Percentiles rank a stretch among this genome's conserved stretches.
phyloP scores from a whole-genome alignment of 37 sponge, comb jelly and placozoan genomes.

The Ianthella basta region DNA sequence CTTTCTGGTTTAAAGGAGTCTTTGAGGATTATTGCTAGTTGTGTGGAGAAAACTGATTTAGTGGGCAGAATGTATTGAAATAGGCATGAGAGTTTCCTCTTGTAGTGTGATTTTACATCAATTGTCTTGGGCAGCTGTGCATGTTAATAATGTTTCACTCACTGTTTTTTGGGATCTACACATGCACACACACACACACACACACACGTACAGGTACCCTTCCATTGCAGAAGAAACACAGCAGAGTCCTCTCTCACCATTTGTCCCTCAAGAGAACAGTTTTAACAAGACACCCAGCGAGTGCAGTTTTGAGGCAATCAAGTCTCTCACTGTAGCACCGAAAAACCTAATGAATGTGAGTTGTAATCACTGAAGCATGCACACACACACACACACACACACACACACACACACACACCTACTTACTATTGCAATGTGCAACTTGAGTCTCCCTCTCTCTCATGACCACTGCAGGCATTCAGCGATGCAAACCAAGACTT shows the following conservation, averaged over 20 bases:
- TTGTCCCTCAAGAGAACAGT: slow-evolving; percentile 5
- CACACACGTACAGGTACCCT: no score
- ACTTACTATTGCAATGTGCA: slow-evolving; percentile 6
- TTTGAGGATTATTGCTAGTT: no score
- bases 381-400: not conserved
- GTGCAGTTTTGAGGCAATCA: not conserved
- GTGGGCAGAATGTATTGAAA: not conserved
- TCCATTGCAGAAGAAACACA: no score
- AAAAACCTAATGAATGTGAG: slow-evolving; percentile 64
- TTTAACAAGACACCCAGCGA: slow-evolving; percentile 19
- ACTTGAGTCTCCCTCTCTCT: not conserved
- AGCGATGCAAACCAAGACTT: not conserved
- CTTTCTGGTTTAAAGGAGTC: not conserved
- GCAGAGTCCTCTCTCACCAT: not conserved
- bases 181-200: no score
- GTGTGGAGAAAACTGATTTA: not conserved
- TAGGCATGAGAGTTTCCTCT: not conserved
- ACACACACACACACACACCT: not conserved
- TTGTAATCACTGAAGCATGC: not conserved
- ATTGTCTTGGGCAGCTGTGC: not conserved
- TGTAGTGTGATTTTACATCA: not conserved
- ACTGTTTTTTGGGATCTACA: no score
- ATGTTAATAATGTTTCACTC: no score
- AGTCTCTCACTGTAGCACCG: slow-evolving; percentile 29
- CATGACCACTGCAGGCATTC: slow-evolving; percentile 34